Conservation (phyloP, 2,113 vertebrate species). For the Ptilorrhoa leucosticta region DNA sequence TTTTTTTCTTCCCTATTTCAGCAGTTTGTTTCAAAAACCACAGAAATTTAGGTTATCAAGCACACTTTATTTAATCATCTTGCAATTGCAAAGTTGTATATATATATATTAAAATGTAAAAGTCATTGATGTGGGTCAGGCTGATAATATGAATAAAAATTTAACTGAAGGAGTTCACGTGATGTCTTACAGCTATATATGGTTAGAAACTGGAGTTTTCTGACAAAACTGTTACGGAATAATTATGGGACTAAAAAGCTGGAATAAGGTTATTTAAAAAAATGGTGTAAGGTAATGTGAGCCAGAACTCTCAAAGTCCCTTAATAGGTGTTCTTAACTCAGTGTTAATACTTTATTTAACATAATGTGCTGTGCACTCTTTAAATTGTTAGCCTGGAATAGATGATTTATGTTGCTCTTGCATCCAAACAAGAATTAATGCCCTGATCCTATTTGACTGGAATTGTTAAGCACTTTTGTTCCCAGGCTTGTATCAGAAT, state of each 20-base stretch:
- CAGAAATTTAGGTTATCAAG: neutral
- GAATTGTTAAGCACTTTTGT: slow-evolving; percentile 34
- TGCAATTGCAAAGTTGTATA: neutral
- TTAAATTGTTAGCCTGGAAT: slow-evolving; percentile 47
- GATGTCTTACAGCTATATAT: neutral
- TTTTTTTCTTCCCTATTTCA: neutral
- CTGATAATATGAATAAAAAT: neutral
- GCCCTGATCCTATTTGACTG: slow-evolving; percentile 30
- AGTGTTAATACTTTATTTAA: slow-evolving; percentile 60
- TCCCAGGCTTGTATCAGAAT: slow-evolving; percentile 8
- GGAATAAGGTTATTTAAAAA: slow-evolving; percentile 40
- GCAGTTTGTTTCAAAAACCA: neutral
- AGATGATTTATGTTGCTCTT: slow-evolving; percentile 35
- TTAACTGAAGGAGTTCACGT: neutral
- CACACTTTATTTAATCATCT: neutral
- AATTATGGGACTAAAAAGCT: slow-evolving; percentile 45
- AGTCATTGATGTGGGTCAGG: neutral
- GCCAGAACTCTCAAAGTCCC: slow-evolving; percentile 57
- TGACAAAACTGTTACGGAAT: neutral
- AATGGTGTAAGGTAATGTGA: slow-evolving; percentile 16
- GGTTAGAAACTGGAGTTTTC: neutral
- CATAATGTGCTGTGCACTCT: slow-evolving; percentile 6
- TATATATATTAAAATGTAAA: neutral
- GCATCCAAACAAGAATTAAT: slow-evolving; percentile 35
- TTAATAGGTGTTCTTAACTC: slow-evolving; percentile 58